These are phyloP conservation scores for Drosophila nasuta DNA, from an alignment of 1,140 invertebrate genomes.

Conservation along the genomic window DNA sequence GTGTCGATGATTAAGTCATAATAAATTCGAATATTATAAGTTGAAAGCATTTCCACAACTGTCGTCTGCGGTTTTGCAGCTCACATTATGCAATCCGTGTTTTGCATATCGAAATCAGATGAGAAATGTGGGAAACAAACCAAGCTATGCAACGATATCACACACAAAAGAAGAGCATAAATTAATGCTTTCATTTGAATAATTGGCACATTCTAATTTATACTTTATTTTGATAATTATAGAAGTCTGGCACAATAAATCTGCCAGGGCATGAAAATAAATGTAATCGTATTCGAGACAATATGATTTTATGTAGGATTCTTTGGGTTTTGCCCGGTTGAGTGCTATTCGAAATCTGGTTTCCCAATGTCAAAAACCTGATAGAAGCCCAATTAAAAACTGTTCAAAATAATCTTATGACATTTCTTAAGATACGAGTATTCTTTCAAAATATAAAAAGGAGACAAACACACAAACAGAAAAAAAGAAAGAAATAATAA, in stretches of 20 bases:
- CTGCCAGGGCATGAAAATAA: not conserved
- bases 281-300: constrained; percentile 11
- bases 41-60: constrained; percentile 7
- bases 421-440: constrained; percentile 46
- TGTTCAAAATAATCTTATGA: constrained; percentile 51
- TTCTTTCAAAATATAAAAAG: constrained; percentile 9
- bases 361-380: constrained; percentile 21
- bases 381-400: constrained; percentile 28
- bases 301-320: constrained; percentile 27
- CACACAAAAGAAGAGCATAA: not conserved
- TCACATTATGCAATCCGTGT: constrained; percentile 24
- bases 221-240: constrained; percentile 23
- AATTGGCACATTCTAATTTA: constrained; percentile 17
- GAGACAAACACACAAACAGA: not conserved
- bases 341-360: constrained; percentile 51
- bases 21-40: constrained; percentile 6
- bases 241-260: constrained; percentile 22
- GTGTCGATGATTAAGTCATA: constrained; percentile 25
- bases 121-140: constrained; percentile 31
- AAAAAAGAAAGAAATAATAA: constrained; percentile 29
- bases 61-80: not conserved
- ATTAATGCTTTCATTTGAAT: constrained; percentile 4
- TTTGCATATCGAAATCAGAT: constrained; percentile 11
- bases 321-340: constrained; percentile 41
- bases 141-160: not conserved